These are phyloP conservation scores for Mythimna impura DNA, from an alignment of 2,888 invertebrate species.

Conservation along the genomic window DNA sequence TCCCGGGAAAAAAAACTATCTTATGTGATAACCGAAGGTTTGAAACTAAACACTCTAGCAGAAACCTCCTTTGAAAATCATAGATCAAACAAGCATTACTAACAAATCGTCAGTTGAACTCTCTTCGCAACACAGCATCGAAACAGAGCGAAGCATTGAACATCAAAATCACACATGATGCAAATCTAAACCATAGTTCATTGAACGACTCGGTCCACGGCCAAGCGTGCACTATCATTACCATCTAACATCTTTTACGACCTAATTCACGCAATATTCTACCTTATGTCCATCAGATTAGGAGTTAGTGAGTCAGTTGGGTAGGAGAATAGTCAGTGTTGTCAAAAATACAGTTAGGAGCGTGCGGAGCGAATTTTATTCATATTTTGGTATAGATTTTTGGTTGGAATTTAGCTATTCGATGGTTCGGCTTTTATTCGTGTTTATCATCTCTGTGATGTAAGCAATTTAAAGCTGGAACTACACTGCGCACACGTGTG, in stretches of 20 bases:
- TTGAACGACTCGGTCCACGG: slow-evolving; percentile 69
- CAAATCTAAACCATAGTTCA: slow-evolving; percentile 68
- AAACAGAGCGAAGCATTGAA: slow-evolving; percentile 33
- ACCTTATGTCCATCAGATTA: slow-evolving; percentile 45
- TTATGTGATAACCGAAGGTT: no score
- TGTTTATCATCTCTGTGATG: neutral
- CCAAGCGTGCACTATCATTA: slow-evolving; percentile 66
- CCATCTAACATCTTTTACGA: slow-evolving; percentile 44
- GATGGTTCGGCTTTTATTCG: slow-evolving; percentile 12
- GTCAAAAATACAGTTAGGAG: slow-evolving; percentile 68
- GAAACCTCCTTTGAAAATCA: neutral
- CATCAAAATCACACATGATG: slow-evolving; percentile 56
- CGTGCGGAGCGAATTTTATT: slow-evolving; percentile 61
- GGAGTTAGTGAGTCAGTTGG: slow-evolving; percentile 8
- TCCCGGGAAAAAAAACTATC: no score
- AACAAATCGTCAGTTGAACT: neutral
- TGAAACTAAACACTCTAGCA: no score
- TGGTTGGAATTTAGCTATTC: slow-evolving; percentile 40
- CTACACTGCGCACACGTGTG: no score
- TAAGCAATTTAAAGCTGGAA: neutral
- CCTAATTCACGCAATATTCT: slow-evolving; percentile 37
- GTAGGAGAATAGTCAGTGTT: slow-evolving; percentile 14
- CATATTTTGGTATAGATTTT: slow-evolving; percentile 45
- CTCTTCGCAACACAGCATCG: slow-evolving; percentile 7
- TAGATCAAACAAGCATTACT: neutral